Evolutionary conservation across 2,113 vertebrate species (phyloP).

Genomic region (Machaerirhynchus nigripectus): DNA sequence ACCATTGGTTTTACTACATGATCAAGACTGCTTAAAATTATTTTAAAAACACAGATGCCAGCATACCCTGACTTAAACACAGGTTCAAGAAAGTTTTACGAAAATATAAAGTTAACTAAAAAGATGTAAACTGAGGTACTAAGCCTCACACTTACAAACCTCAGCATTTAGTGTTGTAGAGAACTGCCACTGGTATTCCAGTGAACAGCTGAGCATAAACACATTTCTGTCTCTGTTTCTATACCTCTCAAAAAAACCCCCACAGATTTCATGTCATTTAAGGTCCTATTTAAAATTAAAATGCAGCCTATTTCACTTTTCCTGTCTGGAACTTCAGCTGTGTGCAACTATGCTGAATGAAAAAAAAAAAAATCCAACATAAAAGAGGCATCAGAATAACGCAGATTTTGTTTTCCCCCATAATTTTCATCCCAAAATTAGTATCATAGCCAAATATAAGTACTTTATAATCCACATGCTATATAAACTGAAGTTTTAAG

Average conservation of each 20-base stretch:
- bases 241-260: background rate
- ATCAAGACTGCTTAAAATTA: background rate
- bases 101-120: background rate
- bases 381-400: background rate
- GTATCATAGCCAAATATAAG: background rate
- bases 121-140: background rate
- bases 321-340: background rate
- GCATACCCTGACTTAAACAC: background rate
- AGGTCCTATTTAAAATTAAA: conserved; percentile 4
- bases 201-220: background rate
- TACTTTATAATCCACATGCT: background rate
- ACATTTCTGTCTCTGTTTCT: background rate
- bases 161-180: background rate
- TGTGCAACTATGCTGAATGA: background rate
- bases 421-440: background rate
- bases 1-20: background rate
- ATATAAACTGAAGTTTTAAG: background rate
- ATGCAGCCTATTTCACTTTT: background rate
- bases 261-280: background rate
- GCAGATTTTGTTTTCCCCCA: background rate
- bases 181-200: background rate
- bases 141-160: background rate
- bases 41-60: background rate
- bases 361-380: background rate
- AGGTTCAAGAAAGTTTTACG: background rate